Percentiles rank a stretch among this genome's conserved stretches.
These are phyloP conservation scores for Drosophila ironensis DNA, from an alignment of 1,140 invertebrate genomes.

Conservation along the genomic window DNA sequence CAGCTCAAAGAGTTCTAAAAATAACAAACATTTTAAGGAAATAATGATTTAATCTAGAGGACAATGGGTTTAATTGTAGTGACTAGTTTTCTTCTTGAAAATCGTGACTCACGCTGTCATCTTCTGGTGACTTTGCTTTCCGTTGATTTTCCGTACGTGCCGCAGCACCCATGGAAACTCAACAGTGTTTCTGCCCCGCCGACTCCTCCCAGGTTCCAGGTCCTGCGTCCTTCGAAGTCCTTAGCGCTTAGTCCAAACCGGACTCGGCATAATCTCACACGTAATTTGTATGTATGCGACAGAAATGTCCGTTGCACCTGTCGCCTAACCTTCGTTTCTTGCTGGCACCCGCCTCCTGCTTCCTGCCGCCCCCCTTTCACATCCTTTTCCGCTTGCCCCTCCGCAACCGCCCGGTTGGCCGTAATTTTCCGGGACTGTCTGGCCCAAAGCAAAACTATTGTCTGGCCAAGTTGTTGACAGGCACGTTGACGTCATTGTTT, in stretches of 20 bases:
- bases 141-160: slow-evolving; percentile 40
- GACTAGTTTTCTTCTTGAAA: background rate
- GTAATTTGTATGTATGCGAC: slow-evolving; percentile 78
- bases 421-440: slow-evolving; percentile 18
- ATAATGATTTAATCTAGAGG: too few species aligned
- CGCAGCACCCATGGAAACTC: slow-evolving; percentile 7
- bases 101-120: slow-evolving; percentile 20
- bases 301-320: slow-evolving; percentile 76
- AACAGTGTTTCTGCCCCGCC: background rate
- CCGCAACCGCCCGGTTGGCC: too few species aligned
- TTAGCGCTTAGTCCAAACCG: slow-evolving; percentile 39
- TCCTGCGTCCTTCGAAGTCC: background rate
- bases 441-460: slow-evolving; percentile 69
- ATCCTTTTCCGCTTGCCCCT: background rate
- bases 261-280: slow-evolving; percentile 65
- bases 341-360: too few species aligned
- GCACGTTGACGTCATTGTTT: slow-evolving; percentile 79
- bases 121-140: background rate
- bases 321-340: slow-evolving; percentile 40
- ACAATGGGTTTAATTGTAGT: too few species aligned
- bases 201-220: background rate
- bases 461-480: slow-evolving; percentile 78
- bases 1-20: too few species aligned
- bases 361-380: background rate
- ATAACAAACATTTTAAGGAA: too few species aligned